Base-by-base conservation (phyloP, 1,140 invertebrate species). In the Thaumatotibia leucotreta region DNA sequence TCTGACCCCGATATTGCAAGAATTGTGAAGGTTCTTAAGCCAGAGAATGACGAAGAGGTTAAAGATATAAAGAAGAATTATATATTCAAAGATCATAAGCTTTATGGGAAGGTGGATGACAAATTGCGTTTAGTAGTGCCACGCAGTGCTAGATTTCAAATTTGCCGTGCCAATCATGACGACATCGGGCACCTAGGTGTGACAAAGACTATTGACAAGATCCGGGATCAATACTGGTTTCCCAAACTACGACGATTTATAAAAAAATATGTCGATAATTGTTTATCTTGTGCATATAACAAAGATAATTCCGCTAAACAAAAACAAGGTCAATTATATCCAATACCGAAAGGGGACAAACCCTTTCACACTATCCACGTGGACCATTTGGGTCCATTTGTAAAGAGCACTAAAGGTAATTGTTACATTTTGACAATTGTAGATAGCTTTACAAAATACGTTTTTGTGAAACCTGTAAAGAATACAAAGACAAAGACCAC, bases 1-100 rank as follows among this genome's bases (percentile, higher is more conserved):
- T 31, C 52, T 61, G 45, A 49, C 58, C 61, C 65, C 62, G 52
- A 23, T 23, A 65, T 62, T 54, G 62, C 31, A 24, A 27, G 64
- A 39, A 65, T 65, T 68, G 2, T 31, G 64, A 54, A 31, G 32
- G 67, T 76, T 11, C 66, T 82, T 66, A 72, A 69, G 35, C 65
- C 75, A 23, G 65, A 73, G 4, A 61, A 49, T n/a, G 69, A 73
- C 24, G 62, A 72, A 27, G 66, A 74, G n/a, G 24, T 1, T 11
- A 65, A 11, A 24, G 69, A 76, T 20, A 72, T 76, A 23, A 67
- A 29, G n/a, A 66, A 70, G n/a, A 68, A 77, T 61, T 75, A 66
- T 64, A 35, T 62, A 4, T 22, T 75, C 0, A 75, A 73, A 65
- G 61, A 75, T 27, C 35, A 63, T 58, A 67, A 29, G 14, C 9